phyloP scores from a whole-genome alignment of 2,797 vertebrate species.

The Rhynchonycteris naso region DNA sequence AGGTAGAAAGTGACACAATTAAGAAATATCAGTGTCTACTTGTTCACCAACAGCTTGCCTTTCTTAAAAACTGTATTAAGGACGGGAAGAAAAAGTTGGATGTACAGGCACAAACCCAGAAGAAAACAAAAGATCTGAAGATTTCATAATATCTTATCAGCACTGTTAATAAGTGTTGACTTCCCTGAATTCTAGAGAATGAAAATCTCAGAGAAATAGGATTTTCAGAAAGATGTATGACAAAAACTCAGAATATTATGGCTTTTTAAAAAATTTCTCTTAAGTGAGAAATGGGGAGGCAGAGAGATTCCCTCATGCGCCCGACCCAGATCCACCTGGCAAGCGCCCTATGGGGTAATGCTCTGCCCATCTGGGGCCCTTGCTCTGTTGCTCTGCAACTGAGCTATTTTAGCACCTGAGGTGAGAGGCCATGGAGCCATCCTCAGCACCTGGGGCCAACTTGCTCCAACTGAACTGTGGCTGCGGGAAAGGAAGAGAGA shows the following conservation, averaged over 20 bases:
- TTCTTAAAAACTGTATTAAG: background rate
- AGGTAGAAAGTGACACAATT: background rate
- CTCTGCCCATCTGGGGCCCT: too few relatives aligned
- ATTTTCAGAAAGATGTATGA: constrained; percentile 41
- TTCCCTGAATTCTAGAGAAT: background rate
- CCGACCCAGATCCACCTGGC: too few relatives aligned
- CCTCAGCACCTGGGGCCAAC: too few relatives aligned
- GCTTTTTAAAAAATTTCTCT: background rate
- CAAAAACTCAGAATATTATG: background rate
- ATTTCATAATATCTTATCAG: background rate
- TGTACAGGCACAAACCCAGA: background rate
- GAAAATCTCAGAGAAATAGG: background rate
- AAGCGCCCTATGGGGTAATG: too few relatives aligned
- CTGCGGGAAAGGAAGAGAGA: too few relatives aligned
- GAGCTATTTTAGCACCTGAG: too few relatives aligned
- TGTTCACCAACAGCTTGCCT: constrained; percentile 1
- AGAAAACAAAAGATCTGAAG: constrained; percentile 11
- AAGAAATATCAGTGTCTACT: background rate
- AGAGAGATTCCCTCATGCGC: too few relatives aligned
- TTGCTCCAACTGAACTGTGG: too few relatives aligned
- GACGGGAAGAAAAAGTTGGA: background rate
- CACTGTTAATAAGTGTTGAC: constrained; percentile 20
- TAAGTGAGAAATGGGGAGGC: too few relatives aligned
- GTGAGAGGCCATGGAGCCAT: too few relatives aligned
- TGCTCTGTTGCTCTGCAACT: too few relatives aligned